Conservation (phyloP, 2,888 invertebrate species). For the Embidobia sp. region DNA sequence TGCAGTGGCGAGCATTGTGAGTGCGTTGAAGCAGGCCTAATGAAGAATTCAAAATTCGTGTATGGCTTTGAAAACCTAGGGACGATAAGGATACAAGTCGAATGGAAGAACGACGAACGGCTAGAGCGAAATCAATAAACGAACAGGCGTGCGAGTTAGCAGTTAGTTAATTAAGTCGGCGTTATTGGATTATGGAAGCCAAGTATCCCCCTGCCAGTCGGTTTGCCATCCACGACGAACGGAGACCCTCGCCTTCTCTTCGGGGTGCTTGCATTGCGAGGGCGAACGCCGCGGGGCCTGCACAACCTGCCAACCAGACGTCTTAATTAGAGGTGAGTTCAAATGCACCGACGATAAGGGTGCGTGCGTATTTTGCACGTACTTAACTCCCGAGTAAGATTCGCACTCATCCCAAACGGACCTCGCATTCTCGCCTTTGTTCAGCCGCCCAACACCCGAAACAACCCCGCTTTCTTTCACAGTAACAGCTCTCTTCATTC, state of each 20-base stretch:
- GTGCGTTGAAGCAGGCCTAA: too few relatives aligned
- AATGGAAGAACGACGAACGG: not conserved
- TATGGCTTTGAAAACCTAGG: too few relatives aligned
- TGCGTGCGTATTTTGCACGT: conserved; percentile 68
- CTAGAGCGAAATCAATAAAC: conserved; percentile 79
- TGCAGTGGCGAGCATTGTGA: too few relatives aligned
- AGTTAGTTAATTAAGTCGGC: conserved; percentile 81
- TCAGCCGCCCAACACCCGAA: conserved; percentile 21
- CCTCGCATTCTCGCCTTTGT: conserved; percentile 40
- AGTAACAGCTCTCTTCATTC: too few relatives aligned
- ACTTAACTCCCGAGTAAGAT: conserved; percentile 49
- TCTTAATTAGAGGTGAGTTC: conserved; percentile 81
- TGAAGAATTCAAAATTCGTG: too few relatives aligned
- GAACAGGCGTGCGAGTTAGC: conserved; percentile 81
- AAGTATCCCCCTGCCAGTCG: conserved; percentile 69
- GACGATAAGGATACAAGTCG: too few relatives aligned
- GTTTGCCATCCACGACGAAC: conserved; percentile 59
- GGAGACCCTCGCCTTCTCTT: conserved; percentile 67
- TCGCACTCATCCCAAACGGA: conserved; percentile 51
- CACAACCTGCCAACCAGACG: conserved; percentile 76
- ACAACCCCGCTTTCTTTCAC: too few relatives aligned
- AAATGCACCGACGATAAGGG: conserved; percentile 70
- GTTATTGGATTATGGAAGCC: conserved; percentile 81
- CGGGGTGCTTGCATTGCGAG: conserved; percentile 74
- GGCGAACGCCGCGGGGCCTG: conserved; percentile 76